These are phyloP conservation scores for Pantherophis guttatus DNA, from an alignment of 2,113 vertebrate genomes.

Conservation along the genomic window DNA sequence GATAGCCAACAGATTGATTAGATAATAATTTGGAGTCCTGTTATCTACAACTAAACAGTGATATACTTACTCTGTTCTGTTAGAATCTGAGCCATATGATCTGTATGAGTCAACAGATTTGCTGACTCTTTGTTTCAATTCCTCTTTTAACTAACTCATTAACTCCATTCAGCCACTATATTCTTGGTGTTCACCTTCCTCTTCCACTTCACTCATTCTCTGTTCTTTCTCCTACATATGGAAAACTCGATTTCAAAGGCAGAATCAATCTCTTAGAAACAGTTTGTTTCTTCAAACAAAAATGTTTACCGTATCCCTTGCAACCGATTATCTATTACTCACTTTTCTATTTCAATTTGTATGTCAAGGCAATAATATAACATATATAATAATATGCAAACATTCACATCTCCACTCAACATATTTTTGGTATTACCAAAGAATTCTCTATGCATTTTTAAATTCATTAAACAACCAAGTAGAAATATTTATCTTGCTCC, in stretches of 20 bases:
- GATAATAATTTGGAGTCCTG: not conserved
- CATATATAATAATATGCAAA: not conserved
- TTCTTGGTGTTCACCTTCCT: not conserved
- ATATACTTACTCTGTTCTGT: not conserved
- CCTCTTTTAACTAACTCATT: not conserved
- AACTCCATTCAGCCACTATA: not conserved
- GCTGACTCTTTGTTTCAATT: not conserved
- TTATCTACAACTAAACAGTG: not conserved
- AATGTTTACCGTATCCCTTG: not conserved
- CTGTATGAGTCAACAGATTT: not conserved
- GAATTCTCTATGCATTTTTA: not conserved
- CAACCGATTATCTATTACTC: not conserved
- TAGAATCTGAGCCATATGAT: not conserved
- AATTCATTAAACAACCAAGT: not conserved
- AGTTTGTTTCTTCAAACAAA: not conserved
- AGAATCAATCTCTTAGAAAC: not conserved
- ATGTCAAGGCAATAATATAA: not conserved
- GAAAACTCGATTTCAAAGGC: not conserved
- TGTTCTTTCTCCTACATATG: not conserved
- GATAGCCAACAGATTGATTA: not conserved
- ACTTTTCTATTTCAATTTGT: not conserved
- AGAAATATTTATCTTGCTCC: not conserved
- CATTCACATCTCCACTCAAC: not conserved
- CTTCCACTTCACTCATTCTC: not conserved
- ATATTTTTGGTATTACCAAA: not conserved